Conservation (phyloP, 1,140 invertebrate species). For the Euura saliciscinereae region DNA sequence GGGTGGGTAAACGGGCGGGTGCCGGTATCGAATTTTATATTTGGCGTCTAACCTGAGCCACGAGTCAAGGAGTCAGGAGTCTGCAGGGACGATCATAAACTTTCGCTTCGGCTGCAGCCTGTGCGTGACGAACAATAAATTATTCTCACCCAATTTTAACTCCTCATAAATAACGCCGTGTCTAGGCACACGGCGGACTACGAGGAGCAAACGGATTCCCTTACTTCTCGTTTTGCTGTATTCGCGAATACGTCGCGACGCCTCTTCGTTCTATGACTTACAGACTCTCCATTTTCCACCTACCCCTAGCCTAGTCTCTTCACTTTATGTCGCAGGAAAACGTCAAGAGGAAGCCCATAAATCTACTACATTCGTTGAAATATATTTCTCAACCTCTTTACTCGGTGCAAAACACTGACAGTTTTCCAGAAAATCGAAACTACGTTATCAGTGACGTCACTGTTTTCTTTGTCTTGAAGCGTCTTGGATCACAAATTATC, state of each 20-base stretch:
- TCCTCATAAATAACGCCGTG: constrained; percentile 26
- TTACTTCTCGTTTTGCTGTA: constrained; percentile 24
- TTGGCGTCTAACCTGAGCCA: constrained; percentile 1
- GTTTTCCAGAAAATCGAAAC: neutral
- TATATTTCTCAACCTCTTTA: neutral
- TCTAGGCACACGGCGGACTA: constrained; percentile 6
- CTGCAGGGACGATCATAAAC: neutral
- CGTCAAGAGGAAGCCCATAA: neutral
- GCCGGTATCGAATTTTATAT: constrained; percentile 1
- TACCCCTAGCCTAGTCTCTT: neutral
- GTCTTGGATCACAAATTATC: neutral
- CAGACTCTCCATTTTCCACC: neutral
- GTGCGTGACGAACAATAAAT: constrained; percentile 29
- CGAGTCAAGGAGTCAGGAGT: neutral
- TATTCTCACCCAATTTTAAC: constrained; percentile 29
- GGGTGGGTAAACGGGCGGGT: neutral
- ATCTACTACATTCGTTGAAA: neutral
- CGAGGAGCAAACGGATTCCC: constrained; percentile 7
- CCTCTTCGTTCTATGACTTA: neutral
- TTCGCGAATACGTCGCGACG: neutral
- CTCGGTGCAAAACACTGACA: neutral
- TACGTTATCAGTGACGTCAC: neutral
- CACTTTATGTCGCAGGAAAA: constrained; percentile 7
- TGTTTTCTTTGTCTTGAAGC: neutral
- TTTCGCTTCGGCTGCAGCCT: constrained; percentile 1